A percentile compares a stretch with the other conserved stretches of the same genome.
These are phyloP conservation scores for Xylophagus ater DNA, from an alignment of 2,888 invertebrate genomes.

Conservation along the genomic window DNA sequence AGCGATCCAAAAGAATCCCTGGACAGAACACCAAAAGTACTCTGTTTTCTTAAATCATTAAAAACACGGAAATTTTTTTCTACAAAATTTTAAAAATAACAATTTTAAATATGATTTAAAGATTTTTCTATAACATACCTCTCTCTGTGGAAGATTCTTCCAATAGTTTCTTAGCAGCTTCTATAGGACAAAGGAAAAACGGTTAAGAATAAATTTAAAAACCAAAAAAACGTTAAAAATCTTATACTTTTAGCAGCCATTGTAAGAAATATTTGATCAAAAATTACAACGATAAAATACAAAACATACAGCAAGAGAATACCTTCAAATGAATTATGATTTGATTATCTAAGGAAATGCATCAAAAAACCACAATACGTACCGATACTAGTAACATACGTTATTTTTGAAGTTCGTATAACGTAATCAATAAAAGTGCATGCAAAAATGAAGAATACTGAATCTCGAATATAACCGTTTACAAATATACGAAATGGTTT, in stretches of 20 bases:
- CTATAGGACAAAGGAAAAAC: no score
- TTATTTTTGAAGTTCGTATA: constrained; percentile 19
- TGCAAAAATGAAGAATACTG: constrained; percentile 22
- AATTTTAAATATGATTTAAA: no score
- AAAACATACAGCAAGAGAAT: constrained; percentile 21
- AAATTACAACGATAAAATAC: constrained; percentile 22
- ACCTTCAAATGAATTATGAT: constrained; percentile 16
- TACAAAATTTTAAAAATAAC: no score
- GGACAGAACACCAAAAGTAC: constrained; percentile 4
- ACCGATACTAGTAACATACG: constrained; percentile 19
- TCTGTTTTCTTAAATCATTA: constrained; percentile 5
- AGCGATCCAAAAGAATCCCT: background rate
- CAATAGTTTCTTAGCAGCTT: no score
- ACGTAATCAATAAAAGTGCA: constrained; percentile 21
- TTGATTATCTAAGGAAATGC: constrained; percentile 1
- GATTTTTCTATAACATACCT: no score
- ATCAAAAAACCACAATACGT: background rate
- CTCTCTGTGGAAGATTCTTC: no score
- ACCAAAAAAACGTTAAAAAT: no score
- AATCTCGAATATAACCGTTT: constrained; percentile 22
- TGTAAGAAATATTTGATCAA: constrained; percentile 23
- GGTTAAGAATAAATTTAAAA: no score
- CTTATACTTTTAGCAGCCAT: constrained; percentile 17
- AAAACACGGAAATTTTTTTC: no score
- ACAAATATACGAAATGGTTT: constrained; percentile 40